Percentiles rank a stretch among this genome's conserved stretches.
Conservation (phyloP, 2,888 invertebrate genomes). For the Morinoia aosen region DNA sequence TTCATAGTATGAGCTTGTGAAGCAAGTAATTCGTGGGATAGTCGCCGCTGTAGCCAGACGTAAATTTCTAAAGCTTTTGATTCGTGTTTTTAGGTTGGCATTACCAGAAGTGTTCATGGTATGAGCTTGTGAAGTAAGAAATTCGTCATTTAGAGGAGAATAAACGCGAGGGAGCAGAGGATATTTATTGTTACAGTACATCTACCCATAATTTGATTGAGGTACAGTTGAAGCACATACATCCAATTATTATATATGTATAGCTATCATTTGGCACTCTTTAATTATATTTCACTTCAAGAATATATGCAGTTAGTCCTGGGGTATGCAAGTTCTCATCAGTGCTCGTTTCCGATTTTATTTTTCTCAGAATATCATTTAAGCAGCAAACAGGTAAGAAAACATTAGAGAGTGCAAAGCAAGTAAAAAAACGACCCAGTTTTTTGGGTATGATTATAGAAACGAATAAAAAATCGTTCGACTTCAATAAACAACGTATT, state of each 20-base stretch:
- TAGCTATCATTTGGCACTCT: neutral
- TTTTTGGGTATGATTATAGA: neutral
- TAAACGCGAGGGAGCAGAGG: neutral
- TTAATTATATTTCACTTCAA: neutral
- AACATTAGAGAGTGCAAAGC: neutral
- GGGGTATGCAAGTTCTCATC: neutral
- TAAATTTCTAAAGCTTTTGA: too few relatives aligned
- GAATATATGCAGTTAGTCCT: neutral
- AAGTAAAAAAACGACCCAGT: neutral
- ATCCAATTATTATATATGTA: neutral
- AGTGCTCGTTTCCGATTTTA: neutral
- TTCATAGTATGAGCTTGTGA: too few relatives aligned
- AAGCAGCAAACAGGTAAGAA: neutral
- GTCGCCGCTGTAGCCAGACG: too few relatives aligned
- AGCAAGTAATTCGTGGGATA: too few relatives aligned
- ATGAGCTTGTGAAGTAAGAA: neutral
- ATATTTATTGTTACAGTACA: constrained; percentile 41
- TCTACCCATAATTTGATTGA: constrained; percentile 23
- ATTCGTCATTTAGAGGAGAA: neutral
- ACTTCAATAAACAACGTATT: neutral
- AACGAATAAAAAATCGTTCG: neutral
- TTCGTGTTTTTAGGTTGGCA: too few relatives aligned
- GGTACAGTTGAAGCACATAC: neutral
- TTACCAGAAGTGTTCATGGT: too few relatives aligned
- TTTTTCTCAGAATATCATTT: neutral